phyloP scores from a whole-genome alignment of 2,888 invertebrate species.

The Campoletis raptor region DNA sequence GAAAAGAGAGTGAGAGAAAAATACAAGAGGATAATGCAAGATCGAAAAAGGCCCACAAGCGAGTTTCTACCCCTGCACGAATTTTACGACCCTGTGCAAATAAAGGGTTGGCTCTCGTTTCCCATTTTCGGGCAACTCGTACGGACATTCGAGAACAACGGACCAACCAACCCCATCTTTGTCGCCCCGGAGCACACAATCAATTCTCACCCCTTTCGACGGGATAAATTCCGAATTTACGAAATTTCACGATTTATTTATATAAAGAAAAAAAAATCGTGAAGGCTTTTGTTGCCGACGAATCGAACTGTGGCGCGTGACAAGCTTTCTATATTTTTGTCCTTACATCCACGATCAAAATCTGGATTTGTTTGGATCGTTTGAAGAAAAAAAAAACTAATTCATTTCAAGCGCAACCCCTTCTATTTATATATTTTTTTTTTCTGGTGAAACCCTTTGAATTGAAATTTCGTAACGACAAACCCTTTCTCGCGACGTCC shows the following conservation, averaged over 20 bases:
- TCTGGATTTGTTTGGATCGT: conserved; percentile 57
- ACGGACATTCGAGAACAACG: conserved; percentile 37
- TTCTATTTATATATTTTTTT: conserved; percentile 35
- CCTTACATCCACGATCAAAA: conserved; percentile 43
- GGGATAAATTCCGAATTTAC: conserved; percentile 55
- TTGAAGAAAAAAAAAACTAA: conserved; percentile 29
- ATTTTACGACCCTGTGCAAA: conserved; percentile 78
- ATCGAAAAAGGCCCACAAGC: conserved; percentile 43
- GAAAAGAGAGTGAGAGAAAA: not conserved
- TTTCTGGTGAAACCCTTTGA: conserved; percentile 33
- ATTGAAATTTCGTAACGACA: conserved; percentile 13
- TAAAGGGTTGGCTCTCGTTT: conserved; percentile 82
- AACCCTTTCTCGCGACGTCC: conserved; percentile 22
- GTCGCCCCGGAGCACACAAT: conserved; percentile 48
- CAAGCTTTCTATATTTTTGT: conserved; percentile 32
- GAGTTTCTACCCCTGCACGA: conserved; percentile 60
- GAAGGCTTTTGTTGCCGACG: conserved; percentile 31
- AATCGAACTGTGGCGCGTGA: conserved; percentile 30
- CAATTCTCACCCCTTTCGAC: conserved; percentile 63
- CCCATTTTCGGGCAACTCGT: conserved; percentile 68
- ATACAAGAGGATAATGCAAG: not conserved
- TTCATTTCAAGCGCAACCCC: conserved; percentile 19
- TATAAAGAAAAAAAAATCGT: conserved; percentile 12
- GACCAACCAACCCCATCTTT: not conserved
- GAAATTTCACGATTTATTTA: conserved; percentile 59